phyloP scores from a whole-genome alignment of 2,113 vertebrate genomes.

The Noctilio leporinus region DNA sequence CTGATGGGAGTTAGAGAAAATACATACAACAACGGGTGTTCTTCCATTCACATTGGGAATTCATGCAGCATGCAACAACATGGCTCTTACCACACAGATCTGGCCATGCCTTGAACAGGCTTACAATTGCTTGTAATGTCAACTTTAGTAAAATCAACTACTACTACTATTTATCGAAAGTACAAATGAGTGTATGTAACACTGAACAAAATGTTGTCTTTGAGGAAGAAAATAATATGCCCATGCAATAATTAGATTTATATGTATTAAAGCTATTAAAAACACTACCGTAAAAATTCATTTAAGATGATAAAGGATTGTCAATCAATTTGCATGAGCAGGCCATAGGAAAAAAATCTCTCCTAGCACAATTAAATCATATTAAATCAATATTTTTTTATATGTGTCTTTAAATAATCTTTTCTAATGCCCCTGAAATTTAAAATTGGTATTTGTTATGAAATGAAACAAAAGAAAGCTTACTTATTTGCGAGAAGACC shows the following conservation, averaged over 20 bases:
- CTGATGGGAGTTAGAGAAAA: conserved; percentile 95
- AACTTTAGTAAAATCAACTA: conserved; percentile 71
- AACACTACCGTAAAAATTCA: not conserved
- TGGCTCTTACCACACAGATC: conserved; percentile 86
- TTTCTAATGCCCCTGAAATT: conserved; percentile 29
- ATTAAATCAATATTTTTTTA: conserved; percentile 21
- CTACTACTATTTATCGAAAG: conserved; percentile 63
- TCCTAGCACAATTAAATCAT: not conserved
- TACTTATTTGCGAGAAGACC: not conserved
- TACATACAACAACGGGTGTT: conserved; percentile 92
- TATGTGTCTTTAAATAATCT: not conserved
- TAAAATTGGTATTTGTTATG: not conserved
- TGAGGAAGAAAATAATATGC: conserved; percentile 59
- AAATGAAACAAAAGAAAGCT: conserved; percentile 21
- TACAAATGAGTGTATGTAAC: conserved; percentile 67
- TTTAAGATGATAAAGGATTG: not conserved
- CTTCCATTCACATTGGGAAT: conserved; percentile 84
- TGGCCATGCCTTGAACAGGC: conserved; percentile 81
- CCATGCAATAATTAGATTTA: conserved; percentile 5
- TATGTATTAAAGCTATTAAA: conserved; percentile 17
- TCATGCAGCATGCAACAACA: conserved; percentile 91
- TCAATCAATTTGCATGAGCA: not conserved
- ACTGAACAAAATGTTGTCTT: conserved; percentile 64
- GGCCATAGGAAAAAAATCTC: not conserved
- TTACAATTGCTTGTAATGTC: conserved; percentile 82